phyloP scores from a whole-genome alignment of 2,113 vertebrate genomes.

The Columbina picui region DNA sequence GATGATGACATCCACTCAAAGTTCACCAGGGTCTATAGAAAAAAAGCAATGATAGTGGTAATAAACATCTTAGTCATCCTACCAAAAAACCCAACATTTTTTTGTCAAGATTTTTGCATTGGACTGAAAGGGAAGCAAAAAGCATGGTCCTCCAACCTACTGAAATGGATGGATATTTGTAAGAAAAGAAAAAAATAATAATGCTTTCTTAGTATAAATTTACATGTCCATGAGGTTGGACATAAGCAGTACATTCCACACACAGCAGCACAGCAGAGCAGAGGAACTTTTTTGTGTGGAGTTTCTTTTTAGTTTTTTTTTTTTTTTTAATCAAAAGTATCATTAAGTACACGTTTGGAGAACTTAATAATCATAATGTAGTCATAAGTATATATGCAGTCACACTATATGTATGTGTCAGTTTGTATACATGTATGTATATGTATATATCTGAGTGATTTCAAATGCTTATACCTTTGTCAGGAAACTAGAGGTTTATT shows the following conservation, averaged over 20 bases:
- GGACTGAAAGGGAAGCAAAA: not conserved
- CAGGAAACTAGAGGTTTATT: not conserved
- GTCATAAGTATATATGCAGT: not conserved
- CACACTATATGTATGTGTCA: not conserved
- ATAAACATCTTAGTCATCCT: not conserved
- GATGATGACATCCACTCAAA: not conserved
- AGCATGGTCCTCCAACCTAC: not conserved
- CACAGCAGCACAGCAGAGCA: not conserved
- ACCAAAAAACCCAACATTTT: not conserved
- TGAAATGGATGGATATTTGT: not conserved
- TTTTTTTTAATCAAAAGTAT: not conserved
- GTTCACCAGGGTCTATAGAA: not conserved
- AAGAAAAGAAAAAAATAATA: not conserved
- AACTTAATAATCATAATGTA: not conserved
- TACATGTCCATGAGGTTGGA: fast-evolving
- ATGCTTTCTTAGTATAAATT: fast-evolving
- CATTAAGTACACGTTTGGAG: fast-evolving
- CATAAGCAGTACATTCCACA: not conserved
- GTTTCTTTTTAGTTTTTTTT: too few species aligned
- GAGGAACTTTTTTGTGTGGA: not conserved
- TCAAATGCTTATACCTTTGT: not conserved
- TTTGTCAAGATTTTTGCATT: not conserved
- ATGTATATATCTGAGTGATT: not conserved
- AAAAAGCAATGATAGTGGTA: not conserved
- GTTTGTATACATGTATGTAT: not conserved